phyloP scores from a whole-genome alignment of 2,797 vertebrate genomes.

The Hippoglossus hippoglossus region DNA sequence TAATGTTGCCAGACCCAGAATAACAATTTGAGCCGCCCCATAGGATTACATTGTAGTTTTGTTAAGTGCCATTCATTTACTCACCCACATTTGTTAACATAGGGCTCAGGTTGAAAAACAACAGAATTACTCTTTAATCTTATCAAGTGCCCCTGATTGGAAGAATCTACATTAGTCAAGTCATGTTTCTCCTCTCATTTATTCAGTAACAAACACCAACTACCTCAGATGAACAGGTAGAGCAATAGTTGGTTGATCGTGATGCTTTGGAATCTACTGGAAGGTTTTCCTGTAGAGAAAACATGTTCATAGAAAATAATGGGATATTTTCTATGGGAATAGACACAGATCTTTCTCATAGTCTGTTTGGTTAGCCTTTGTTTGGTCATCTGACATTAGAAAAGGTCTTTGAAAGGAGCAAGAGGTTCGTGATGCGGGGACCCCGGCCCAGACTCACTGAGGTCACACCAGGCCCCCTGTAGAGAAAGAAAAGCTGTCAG shows the following conservation, averaged over 20 bases:
- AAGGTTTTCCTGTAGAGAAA: no score
- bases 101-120: no score
- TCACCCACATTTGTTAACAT: no score
- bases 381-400: conserved; percentile 51
- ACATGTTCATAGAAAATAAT: conserved; percentile 6
- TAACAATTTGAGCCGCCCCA: no score
- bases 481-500: conserved; percentile 46
- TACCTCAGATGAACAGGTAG: no score
- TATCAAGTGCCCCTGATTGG: neutral
- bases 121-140: no score
- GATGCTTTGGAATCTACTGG: neutral
- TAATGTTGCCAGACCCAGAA: no score
- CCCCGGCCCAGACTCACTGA: conserved; percentile 11
- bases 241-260: neutral
- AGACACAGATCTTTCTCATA: conserved; percentile 29
- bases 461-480: conserved; percentile 45
- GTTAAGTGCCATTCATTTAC: no score
- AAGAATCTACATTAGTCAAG: no score
- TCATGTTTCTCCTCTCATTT: neutral
- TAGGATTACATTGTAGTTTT: no score
- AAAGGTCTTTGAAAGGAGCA: conserved; percentile 59
- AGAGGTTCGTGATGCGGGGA: conserved; percentile 51
- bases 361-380: conserved; percentile 50
- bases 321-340: conserved; percentile 53
- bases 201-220: no score